Conservation (phyloP, 2,797 vertebrate species). For the Fistularia tabacaria region DNA sequence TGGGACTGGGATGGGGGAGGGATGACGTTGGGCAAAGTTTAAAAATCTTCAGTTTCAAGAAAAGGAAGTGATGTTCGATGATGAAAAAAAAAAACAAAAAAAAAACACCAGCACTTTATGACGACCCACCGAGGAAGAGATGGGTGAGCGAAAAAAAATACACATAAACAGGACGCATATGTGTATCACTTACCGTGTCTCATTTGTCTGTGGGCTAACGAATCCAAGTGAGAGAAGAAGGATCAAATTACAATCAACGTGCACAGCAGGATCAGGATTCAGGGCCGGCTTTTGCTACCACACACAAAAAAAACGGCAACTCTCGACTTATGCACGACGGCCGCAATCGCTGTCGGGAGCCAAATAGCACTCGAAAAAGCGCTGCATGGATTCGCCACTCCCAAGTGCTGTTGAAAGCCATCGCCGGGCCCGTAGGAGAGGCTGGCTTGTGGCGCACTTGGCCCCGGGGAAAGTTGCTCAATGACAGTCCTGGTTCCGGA, state of each 20-base stretch:
- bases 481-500: conserved; percentile 4
- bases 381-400: conserved; percentile 32
- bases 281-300: no score
- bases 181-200: conserved; percentile 71
- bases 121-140: conserved; percentile 11
- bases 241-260: conserved; percentile 58
- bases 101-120: conserved; percentile 35
- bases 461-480: background rate
- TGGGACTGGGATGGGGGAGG: no score
- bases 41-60: no score
- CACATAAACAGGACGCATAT: conserved; percentile 59
- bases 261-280: conserved; percentile 20
- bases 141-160: conserved; percentile 32
- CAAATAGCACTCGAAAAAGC: conserved; percentile 35
- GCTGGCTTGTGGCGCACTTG: background rate
- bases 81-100: conserved; percentile 12
- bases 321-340: conserved; percentile 36
- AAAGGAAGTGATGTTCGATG: no score
- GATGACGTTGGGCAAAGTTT: no score
- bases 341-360: conserved; percentile 19
- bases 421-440: background rate
- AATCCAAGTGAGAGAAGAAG: conserved; percentile 72
- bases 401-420: conserved; percentile 41
- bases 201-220: conserved; percentile 73
- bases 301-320: conserved; percentile 1